Conservation (phyloP, 2,888 invertebrate species). For the Dryomyza anilis region DNA sequence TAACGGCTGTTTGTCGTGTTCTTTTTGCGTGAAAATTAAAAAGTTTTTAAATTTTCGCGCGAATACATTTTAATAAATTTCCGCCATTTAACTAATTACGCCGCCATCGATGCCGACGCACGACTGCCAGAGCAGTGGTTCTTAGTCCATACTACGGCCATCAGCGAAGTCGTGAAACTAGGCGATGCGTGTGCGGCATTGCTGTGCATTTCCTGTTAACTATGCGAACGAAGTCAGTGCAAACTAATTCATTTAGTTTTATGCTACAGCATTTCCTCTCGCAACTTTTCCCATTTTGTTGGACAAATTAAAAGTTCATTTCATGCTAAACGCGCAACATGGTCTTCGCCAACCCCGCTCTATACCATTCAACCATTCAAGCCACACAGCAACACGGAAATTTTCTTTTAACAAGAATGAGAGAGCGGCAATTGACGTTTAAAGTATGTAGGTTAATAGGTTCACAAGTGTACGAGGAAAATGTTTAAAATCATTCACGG, state of each 20-base stretch:
- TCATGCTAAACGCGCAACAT: constrained; percentile 9
- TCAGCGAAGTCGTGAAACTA: no score
- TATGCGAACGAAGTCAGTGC: neutral
- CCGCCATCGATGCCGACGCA: neutral
- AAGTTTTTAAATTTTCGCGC: constrained; percentile 6
- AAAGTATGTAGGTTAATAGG: no score
- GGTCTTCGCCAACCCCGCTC: no score
- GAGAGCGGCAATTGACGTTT: neutral
- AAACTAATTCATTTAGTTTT: constrained; percentile 11
- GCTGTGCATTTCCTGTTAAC: constrained; percentile 8
- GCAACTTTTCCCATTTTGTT: constrained; percentile 1
- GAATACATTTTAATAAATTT: constrained; percentile 15
- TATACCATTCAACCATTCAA: no score
- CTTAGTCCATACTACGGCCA: no score
- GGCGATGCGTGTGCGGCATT: neutral
- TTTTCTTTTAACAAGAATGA: neutral
- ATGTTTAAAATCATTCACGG: no score
- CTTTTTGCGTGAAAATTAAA: neutral
- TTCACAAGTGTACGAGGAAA: no score
- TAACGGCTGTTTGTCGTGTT: constrained; percentile 42
- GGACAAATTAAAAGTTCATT: constrained; percentile 17
- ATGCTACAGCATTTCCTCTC: neutral
- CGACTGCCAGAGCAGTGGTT: constrained; percentile 5
- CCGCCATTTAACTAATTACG: constrained; percentile 16
- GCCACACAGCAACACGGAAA: neutral